A percentile compares a stretch with the other conserved stretches of the same genome.
Evolutionary conservation across 2,888 invertebrate species (phyloP).

Genomic region (Chaetogeoica ovagalla): DNA sequence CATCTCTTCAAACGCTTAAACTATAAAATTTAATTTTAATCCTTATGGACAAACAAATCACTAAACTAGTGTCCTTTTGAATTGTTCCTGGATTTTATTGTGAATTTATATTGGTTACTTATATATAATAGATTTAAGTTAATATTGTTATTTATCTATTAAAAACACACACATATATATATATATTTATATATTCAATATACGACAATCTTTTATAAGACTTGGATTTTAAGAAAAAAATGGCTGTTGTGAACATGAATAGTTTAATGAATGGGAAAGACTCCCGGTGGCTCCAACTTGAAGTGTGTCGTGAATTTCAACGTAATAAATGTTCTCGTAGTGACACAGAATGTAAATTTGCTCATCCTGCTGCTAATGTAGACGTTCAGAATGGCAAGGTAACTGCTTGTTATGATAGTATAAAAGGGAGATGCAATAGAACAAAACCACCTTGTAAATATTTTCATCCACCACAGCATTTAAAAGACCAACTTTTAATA

Average conservation of each 20-base stretch:
- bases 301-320: constrained; percentile 99
- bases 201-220: constrained; percentile 14
- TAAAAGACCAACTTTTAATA: constrained; percentile 99
- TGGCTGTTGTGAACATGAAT: constrained; percentile 95
- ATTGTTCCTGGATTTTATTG: constrained; percentile 35
- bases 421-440: constrained; percentile 99
- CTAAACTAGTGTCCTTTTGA: constrained; percentile 51
- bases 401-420: constrained; percentile 99
- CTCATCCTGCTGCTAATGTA: constrained; percentile 98
- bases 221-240: constrained; percentile 56
- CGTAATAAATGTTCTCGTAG: constrained; percentile 99
- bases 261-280: constrained; percentile 97
- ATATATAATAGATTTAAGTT: constrained; percentile 8
- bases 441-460: constrained; percentile 99
- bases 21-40: constrained; percentile 30
- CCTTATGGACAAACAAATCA: constrained; percentile 51
- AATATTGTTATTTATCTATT: constrained; percentile 12
- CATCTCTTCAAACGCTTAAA: constrained; percentile 44
- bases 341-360: constrained; percentile 99
- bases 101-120: constrained; percentile 10
- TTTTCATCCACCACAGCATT: constrained; percentile 99
- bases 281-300: constrained; percentile 99
- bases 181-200: not conserved
- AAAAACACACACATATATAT: no score
- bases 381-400: constrained; percentile 99